Evolutionary conservation across 2,113 vertebrate genomes (phyloP).

Genomic region (Notothenia rossii): DNA sequence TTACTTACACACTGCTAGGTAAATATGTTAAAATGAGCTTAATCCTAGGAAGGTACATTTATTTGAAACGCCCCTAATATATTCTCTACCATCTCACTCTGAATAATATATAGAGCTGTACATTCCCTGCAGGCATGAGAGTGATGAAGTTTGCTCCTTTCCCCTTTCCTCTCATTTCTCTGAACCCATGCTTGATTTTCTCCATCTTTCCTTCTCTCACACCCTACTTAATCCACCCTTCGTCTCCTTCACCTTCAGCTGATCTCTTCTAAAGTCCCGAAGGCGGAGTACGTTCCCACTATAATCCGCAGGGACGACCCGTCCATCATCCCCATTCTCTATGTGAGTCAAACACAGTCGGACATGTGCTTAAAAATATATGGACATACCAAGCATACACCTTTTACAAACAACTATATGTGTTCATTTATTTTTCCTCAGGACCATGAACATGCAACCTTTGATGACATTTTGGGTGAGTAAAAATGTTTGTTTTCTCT

Average conservation of each 20-base stretch:
- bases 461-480: conserved; percentile 98
- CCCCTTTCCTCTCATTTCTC: background rate
- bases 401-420: no score
- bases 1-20: background rate
- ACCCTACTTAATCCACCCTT: background rate
- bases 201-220: background rate
- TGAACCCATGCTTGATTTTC: background rate
- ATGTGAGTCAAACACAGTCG: conserved; percentile 85
- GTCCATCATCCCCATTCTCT: conserved; percentile 98
- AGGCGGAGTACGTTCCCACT: conserved; percentile 96
- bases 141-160: background rate
- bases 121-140: background rate
- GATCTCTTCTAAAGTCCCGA: conserved; percentile 98
- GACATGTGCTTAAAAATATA: background rate
- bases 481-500: conserved; percentile 16
- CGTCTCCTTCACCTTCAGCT: conserved; percentile 83
- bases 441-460: conserved; percentile 98
- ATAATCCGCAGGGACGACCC: conserved; percentile 96
- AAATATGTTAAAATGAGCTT: background rate
- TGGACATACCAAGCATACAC: background rate
- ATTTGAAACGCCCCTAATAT: background rate
- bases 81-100: background rate
- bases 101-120: conserved; percentile 1
- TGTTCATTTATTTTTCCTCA: conserved; percentile 60
- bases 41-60: background rate